These are phyloP conservation scores for Scortum barcoo DNA, from an alignment of 2,113 vertebrate species.

Conservation along the genomic window DNA sequence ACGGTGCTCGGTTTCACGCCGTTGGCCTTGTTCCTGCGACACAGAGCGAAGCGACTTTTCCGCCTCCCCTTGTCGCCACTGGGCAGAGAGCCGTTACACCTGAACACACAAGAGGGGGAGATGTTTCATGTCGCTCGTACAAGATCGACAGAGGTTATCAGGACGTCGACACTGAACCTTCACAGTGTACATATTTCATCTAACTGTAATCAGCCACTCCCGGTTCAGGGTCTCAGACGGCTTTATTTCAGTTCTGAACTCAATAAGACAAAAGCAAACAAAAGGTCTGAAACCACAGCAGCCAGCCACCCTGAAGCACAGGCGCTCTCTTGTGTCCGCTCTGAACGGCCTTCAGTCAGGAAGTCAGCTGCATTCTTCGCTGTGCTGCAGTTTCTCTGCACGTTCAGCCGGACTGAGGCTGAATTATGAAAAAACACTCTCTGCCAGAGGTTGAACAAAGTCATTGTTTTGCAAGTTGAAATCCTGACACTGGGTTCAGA, in stretches of 20 bases:
- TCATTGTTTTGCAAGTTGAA: background rate
- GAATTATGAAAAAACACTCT: background rate
- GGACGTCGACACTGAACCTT: background rate
- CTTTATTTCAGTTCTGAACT: conserved; percentile 16
- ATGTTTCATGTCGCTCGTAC: background rate
- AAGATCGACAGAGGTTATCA: background rate
- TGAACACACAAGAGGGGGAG: conserved; percentile 54
- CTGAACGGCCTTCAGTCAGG: conserved; percentile 31
- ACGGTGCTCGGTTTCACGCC: conserved; percentile 95
- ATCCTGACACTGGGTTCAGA: too few species aligned
- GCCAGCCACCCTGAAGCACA: conserved; percentile 29
- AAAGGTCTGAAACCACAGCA: conserved; percentile 37
- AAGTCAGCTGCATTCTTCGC: conserved; percentile 33
- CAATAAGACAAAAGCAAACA: conserved; percentile 38
- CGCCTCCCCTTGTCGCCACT: conserved; percentile 92
- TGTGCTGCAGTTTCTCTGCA: conserved; percentile 8
- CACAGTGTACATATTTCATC: too few species aligned
- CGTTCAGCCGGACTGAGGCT: background rate
- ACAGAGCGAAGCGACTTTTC: conserved; percentile 93
- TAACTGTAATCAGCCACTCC: background rate
- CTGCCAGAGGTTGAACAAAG: background rate
- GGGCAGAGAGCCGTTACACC: conserved; percentile 96
- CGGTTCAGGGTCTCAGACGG: background rate
- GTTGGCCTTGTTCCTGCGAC: conserved; percentile 92
- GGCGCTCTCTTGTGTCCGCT: conserved; percentile 16